Percentiles rank a stretch among this genome's conserved stretches.
Evolutionary conservation across 2,888 invertebrate species (phyloP).

Genomic region (Latrodectus elegans): DNA sequence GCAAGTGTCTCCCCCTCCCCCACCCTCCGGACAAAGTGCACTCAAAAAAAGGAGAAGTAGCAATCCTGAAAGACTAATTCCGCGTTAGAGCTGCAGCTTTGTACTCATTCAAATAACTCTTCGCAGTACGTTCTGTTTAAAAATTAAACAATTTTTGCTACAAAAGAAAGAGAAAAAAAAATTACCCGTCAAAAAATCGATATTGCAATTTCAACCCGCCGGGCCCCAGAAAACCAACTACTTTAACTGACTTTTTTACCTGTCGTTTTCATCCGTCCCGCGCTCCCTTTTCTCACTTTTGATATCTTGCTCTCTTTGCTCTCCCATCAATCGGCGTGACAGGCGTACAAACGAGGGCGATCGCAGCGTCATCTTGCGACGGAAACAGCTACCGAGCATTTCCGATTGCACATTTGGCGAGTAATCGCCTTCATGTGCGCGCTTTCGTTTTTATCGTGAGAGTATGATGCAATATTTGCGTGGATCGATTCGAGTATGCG

Average conservation of each 20-base stretch:
- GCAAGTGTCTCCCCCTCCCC: not conserved
- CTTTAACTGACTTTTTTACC: constrained; percentile 33
- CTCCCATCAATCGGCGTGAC: constrained; percentile 48
- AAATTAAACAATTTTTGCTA: constrained; percentile 53
- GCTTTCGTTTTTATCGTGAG: constrained; percentile 10
- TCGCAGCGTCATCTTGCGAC: constrained; percentile 31
- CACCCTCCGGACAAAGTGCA: not conserved
- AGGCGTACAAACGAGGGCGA: not conserved
- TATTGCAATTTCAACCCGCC: constrained; percentile 19
- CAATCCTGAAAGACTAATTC: constrained; percentile 25
- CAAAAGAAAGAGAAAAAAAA: constrained; percentile 11
- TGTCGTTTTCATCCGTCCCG: constrained; percentile 22
- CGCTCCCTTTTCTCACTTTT: not conserved
- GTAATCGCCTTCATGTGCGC: constrained; percentile 14
- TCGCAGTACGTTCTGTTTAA: constrained; percentile 34
- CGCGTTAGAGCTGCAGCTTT: constrained; percentile 11
- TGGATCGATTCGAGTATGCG: constrained; percentile 56
- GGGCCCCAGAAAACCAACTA: constrained; percentile 38
- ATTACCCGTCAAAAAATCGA: constrained; percentile 28
- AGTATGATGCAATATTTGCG: constrained; percentile 50
- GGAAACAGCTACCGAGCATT: not conserved
- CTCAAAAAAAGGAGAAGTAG: constrained; percentile 15
- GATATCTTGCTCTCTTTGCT: constrained; percentile 22
- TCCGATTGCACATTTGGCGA: not conserved
- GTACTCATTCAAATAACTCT: not conserved